A percentile compares a stretch with the other conserved stretches of the same genome.
Conservation (phyloP, 1,140 invertebrate genomes). For the Gryllus bimaculatus region DNA sequence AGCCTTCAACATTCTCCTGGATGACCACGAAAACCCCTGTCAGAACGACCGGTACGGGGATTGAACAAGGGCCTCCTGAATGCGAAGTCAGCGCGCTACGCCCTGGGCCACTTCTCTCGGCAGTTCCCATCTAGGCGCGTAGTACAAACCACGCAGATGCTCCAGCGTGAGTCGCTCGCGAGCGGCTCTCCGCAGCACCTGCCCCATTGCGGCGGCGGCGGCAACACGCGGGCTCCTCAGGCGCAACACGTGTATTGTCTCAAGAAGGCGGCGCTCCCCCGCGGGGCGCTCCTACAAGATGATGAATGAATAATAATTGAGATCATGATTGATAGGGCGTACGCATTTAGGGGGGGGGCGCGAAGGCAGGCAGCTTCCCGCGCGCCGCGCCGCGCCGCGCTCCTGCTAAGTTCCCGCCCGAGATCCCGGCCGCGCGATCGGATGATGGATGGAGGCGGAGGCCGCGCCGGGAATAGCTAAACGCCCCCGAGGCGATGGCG, state of each 20-base stretch:
- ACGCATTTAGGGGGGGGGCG: neutral
- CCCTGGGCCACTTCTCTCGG: too few species aligned
- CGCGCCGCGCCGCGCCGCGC: too few species aligned
- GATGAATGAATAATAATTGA: slow-evolving; percentile 6
- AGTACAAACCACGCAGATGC: too few species aligned
- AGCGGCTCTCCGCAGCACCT: neutral
- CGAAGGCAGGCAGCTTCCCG: neutral
- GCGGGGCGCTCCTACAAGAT: neutral
- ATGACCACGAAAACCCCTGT: too few species aligned
- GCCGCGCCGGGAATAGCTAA: neutral
- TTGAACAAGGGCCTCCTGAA: too few species aligned
- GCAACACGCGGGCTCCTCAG: too few species aligned
- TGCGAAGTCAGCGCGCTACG: too few species aligned
- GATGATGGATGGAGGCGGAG: neutral
- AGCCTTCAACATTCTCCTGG: too few species aligned
- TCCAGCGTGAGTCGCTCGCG: too few species aligned
- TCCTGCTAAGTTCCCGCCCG: neutral
- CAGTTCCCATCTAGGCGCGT: too few species aligned
- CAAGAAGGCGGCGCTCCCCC: neutral
- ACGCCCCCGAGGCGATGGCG: too few species aligned
- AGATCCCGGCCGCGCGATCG: neutral
- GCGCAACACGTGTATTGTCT: slow-evolving; percentile 3
- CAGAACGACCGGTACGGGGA: too few species aligned
- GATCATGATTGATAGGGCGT: neutral
- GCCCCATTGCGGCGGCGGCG: neutral